Conservation (phyloP, 2,888 invertebrate species). For the Drosophila yooni region DNA sequence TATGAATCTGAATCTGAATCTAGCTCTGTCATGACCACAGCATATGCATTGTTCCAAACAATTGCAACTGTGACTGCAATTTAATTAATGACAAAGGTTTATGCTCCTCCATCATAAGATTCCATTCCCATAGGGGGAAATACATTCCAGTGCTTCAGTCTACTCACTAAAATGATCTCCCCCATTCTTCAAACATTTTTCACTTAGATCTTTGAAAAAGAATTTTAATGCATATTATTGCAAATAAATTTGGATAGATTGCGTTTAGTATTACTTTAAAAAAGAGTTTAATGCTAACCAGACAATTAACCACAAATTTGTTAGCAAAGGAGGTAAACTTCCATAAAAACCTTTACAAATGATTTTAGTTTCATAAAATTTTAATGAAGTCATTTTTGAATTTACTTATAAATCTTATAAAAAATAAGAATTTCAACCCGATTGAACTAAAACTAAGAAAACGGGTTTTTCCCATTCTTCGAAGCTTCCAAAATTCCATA, state of each 20-base stretch:
- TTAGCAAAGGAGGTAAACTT: background rate
- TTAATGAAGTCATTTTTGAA: background rate
- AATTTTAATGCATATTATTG: background rate
- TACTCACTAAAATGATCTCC: background rate
- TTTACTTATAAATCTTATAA: background rate
- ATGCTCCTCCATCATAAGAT: slow-evolving; percentile 2
- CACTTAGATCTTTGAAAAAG: background rate
- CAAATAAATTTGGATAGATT: background rate
- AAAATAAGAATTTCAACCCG: background rate
- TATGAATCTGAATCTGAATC: slow-evolving; percentile 31
- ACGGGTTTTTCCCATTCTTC: background rate
- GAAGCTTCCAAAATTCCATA: background rate
- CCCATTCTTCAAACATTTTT: background rate
- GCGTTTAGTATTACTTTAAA: background rate
- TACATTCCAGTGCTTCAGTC: background rate
- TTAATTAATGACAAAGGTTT: slow-evolving; percentile 31
- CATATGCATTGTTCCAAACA: slow-evolving; percentile 27
- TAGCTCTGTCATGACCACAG: slow-evolving; percentile 40
- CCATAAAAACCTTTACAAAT: background rate
- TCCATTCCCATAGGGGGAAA: background rate
- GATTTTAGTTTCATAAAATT: background rate
- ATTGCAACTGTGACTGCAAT: slow-evolving; percentile 30
- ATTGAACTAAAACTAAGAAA: background rate
- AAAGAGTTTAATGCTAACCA: background rate
- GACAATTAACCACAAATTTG: background rate